Percentiles rank a stretch among this genome's conserved stretches.
Conservation (phyloP, 2,888 invertebrate species). For the Sphaeridia pumilis region DNA sequence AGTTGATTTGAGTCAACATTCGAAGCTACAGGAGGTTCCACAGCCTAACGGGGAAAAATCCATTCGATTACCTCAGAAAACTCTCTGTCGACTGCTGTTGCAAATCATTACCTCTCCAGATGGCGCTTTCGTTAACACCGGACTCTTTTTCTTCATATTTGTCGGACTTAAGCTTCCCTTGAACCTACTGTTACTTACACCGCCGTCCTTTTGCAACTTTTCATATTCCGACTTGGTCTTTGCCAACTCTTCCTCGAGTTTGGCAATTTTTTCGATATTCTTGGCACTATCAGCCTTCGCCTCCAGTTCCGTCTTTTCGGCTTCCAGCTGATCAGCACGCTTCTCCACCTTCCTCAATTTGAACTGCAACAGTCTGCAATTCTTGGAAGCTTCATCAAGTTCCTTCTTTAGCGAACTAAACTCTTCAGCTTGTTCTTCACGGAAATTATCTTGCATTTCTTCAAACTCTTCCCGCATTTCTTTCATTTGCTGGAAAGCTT, state of each 20-base stretch:
- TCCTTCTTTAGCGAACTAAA: conserved; percentile 88
- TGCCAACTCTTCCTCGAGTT: conserved; percentile 72
- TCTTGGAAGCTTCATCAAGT: conserved; percentile 91
- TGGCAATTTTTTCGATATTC: conserved; percentile 56
- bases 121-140: conserved; percentile 32
- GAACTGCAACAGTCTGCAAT: conserved; percentile 94
- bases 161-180: conserved; percentile 18
- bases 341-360: conserved; percentile 93
- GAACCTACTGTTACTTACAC: conserved; percentile 50
- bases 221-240: conserved; percentile 61
- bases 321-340: conserved; percentile 70
- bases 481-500: conserved; percentile 80
- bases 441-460: conserved; percentile 94
- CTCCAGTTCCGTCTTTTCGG: conserved; percentile 60
- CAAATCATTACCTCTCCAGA: conserved; percentile 30
- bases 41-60: conserved; percentile 15
- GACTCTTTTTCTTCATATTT: conserved; percentile 31
- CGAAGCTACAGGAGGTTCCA: conserved; percentile 31
- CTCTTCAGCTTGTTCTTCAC: conserved; percentile 95
- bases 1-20: conserved; percentile 56
- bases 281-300: conserved; percentile 39
- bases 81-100: background rate
- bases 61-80: background rate
- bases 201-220: conserved; percentile 62
- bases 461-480: conserved; percentile 96